These are phyloP conservation scores for Scaptomyza hsui DNA, from an alignment of 1,140 invertebrate species.

Conservation along the genomic window DNA sequence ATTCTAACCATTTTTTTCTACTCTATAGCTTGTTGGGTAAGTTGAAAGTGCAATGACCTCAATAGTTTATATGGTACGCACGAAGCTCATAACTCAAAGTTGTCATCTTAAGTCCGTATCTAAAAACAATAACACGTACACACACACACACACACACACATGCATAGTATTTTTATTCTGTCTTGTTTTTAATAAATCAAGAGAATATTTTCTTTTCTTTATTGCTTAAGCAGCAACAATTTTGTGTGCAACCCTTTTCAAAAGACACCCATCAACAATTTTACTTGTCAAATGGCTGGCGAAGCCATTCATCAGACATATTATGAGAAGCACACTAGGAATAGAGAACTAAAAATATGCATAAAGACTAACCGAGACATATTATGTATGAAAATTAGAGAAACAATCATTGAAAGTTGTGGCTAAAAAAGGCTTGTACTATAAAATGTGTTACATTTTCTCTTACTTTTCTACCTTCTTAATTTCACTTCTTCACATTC, in stretches of 20 bases:
- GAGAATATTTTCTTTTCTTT: constrained; percentile 19
- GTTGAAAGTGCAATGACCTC: constrained; percentile 48
- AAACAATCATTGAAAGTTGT: background rate
- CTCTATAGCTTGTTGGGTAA: background rate
- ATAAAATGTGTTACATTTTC: no score
- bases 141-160: constrained; percentile 26
- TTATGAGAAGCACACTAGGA: constrained; percentile 31
- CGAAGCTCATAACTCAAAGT: constrained; percentile 64
- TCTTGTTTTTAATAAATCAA: constrained; percentile 61
- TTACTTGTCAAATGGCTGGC: constrained; percentile 52
- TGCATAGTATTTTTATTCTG: background rate
- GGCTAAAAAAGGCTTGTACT: no score
- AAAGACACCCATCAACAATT: constrained; percentile 16
- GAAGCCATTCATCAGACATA: constrained; percentile 69
- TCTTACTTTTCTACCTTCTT: no score
- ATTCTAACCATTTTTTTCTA: constrained; percentile 11
- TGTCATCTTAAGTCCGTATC: constrained; percentile 70
- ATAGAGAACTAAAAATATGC: constrained; percentile 33
- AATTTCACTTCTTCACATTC: background rate
- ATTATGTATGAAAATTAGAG: constrained; percentile 34
- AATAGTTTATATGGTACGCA: background rate
- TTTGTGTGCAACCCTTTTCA: constrained; percentile 56
- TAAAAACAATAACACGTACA: constrained; percentile 65
- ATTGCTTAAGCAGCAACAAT: constrained; percentile 30
- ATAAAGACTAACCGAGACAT: constrained; percentile 13